Evolutionary conservation across 2,888 invertebrate species (phyloP).

Genomic region (Serrognathus titanus): DNA sequence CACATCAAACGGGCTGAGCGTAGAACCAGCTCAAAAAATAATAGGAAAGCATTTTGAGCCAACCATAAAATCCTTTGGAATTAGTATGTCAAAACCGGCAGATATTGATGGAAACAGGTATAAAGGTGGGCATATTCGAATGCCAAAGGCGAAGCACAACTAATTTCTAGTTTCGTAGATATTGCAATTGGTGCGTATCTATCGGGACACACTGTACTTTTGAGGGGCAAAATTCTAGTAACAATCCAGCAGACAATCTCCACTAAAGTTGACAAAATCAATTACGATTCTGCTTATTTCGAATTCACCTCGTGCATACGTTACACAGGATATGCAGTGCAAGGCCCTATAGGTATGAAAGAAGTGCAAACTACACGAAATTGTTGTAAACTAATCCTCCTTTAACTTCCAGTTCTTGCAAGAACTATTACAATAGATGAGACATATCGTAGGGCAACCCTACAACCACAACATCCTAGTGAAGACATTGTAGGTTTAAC

Average conservation of each 20-base stretch:
- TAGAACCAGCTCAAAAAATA: conserved; percentile 51
- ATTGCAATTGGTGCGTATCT: conserved; percentile 58
- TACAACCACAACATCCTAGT: not conserved
- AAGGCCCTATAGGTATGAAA: not conserved
- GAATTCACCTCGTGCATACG: conserved; percentile 11
- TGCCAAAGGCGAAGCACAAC: too few species aligned
- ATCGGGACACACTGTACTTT: conserved; percentile 56
- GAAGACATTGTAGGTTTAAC: conserved; percentile 2
- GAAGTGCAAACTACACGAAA: not conserved
- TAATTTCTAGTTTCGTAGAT: conserved; percentile 48
- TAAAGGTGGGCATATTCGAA: conserved; percentile 50
- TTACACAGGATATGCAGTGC: conserved; percentile 1
- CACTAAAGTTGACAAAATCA: conserved; percentile 9
- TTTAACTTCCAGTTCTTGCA: conserved; percentile 18
- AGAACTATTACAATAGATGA: conserved; percentile 19
- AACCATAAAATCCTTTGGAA: conserved; percentile 54
- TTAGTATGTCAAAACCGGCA: conserved; percentile 56
- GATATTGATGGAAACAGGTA: conserved; percentile 61
- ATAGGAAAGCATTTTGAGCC: conserved; percentile 43
- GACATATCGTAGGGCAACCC: conserved; percentile 7
- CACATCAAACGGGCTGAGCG: conserved; percentile 47
- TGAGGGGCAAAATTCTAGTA: conserved; percentile 48
- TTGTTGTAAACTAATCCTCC: not conserved
- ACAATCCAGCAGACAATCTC: conserved; percentile 16
- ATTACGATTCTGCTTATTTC: conserved; percentile 10